These are phyloP conservation scores for Pogonophryne albipinna DNA, from an alignment of 2,797 vertebrate species.

Conservation along the genomic window DNA sequence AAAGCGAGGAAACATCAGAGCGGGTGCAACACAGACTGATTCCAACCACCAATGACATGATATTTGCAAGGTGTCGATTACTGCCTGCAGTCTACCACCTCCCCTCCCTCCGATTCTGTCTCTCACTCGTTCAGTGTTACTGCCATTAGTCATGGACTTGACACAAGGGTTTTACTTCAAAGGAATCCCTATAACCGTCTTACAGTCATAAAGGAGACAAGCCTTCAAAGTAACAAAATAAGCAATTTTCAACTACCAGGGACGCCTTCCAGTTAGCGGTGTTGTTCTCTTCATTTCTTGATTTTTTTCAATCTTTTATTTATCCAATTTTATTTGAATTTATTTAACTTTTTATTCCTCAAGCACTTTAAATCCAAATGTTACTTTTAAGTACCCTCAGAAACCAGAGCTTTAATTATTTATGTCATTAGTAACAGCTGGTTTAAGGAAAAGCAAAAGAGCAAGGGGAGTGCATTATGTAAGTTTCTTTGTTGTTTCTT, in stretches of 20 bases:
- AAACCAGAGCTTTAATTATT: slow-evolving; percentile 80
- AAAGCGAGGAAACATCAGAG: slow-evolving; percentile 65
- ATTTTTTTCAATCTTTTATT: slow-evolving; percentile 49
- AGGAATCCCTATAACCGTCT: slow-evolving; percentile 83
- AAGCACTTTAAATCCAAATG: slow-evolving; percentile 82
- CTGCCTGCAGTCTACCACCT: slow-evolving; percentile 80
- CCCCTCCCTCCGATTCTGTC: slow-evolving; percentile 75
- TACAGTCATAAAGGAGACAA: slow-evolving; percentile 89
- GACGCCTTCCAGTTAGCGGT: slow-evolving; percentile 85
- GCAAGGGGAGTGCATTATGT: slow-evolving; percentile 41
- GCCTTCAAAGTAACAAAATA: slow-evolving; percentile 88
- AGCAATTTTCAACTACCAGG: slow-evolving; percentile 89
- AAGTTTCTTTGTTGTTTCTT: slow-evolving; percentile 33
- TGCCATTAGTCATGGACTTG: slow-evolving; percentile 83
- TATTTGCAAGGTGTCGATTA: slow-evolving; percentile 75
- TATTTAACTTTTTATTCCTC: slow-evolving; percentile 69
- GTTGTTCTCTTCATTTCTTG: slow-evolving; percentile 78
- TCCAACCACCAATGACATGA: slow-evolving; percentile 72
- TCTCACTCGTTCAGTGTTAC: slow-evolving; percentile 82
- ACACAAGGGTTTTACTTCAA: slow-evolving; percentile 82
- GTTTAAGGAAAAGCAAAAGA: slow-evolving; percentile 26
- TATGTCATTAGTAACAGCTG: slow-evolving; percentile 61
- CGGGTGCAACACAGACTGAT: slow-evolving; percentile 68
- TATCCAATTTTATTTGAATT: slow-evolving; percentile 54
- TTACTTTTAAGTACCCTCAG: slow-evolving; percentile 67